Evolutionary conservation across 1,140 invertebrate genomes (phyloP).

Genomic region (Lucilia sericata): DNA sequence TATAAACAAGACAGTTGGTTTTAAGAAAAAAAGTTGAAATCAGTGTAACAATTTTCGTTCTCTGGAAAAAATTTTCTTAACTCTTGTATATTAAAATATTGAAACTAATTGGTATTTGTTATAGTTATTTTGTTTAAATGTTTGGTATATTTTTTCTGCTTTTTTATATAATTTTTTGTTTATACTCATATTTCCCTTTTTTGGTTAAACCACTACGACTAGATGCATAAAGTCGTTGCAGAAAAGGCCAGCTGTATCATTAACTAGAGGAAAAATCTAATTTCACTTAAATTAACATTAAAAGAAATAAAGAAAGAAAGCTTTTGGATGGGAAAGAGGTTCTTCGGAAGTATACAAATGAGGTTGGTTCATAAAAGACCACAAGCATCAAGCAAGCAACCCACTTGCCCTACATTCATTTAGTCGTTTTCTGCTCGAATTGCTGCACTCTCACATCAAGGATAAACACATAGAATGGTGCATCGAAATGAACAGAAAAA

Average conservation of each 20-base stretch:
- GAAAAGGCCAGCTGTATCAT: slow-evolving; percentile 35
- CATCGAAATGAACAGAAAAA: slow-evolving; percentile 1
- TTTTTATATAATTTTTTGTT: neutral
- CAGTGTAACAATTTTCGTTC: no score
- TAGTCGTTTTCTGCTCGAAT: slow-evolving; percentile 42
- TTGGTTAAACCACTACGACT: neutral
- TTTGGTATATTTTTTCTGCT: neutral
- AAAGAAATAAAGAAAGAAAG: no score
- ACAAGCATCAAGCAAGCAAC: slow-evolving; percentile 28
- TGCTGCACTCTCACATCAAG: slow-evolving; percentile 36
- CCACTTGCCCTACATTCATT: slow-evolving; percentile 34
- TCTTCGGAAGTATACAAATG: slow-evolving; percentile 30
- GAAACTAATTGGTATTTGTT: no score
- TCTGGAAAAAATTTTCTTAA: no score
- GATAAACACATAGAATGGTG: slow-evolving; percentile 29
- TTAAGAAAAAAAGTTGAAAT: no score
- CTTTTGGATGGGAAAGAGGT: neutral
- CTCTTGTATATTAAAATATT: no score
- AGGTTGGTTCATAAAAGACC: slow-evolving; percentile 27
- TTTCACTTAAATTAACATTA: slow-evolving; percentile 44
- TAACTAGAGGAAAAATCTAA: slow-evolving; percentile 36
- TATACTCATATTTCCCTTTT: neutral
- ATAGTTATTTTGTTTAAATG: neutral
- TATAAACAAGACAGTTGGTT: no score
- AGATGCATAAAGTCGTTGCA: neutral